phyloP scores from a whole-genome alignment of 1,140 invertebrate genomes.

The Orchesella cincta region DNA sequence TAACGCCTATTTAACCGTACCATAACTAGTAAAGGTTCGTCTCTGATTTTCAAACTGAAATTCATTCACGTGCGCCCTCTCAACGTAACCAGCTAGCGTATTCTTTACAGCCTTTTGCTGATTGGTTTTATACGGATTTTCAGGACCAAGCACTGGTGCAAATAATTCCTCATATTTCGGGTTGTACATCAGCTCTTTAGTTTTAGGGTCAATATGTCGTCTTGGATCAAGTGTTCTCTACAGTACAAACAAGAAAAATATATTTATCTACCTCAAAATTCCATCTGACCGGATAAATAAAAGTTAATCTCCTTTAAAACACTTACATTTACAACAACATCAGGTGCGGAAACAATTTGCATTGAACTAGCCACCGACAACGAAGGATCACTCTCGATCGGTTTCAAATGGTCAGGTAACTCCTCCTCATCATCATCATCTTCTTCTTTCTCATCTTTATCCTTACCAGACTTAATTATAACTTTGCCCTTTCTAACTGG shows the following conservation, averaged over 20 bases:
- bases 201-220: slow-evolving; percentile 70
- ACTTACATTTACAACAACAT: slow-evolving; percentile 72
- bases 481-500: not conserved
- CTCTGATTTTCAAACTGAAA: slow-evolving; percentile 99
- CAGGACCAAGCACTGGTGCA: slow-evolving; percentile 85
- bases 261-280: too few relatives aligned
- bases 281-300: slow-evolving; percentile 59
- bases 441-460: slow-evolving; percentile 56
- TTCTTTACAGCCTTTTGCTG: slow-evolving; percentile 86
- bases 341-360: slow-evolving; percentile 74
- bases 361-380: slow-evolving; percentile 61
- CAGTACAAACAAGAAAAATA: too few relatives aligned
- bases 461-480: slow-evolving; percentile 43
- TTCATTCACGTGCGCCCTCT: slow-evolving; percentile 90
- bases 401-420: slow-evolving; percentile 61
- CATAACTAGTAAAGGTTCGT: slow-evolving; percentile 90
- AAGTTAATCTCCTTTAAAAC: slow-evolving; percentile 28
- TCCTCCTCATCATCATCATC: slow-evolving; percentile 57
- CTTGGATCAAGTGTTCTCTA: slow-evolving; percentile 48
- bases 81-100: slow-evolving; percentile 90
- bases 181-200: slow-evolving; percentile 83
- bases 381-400: slow-evolving; percentile 55
- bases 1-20: slow-evolving; percentile 57
- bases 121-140: slow-evolving; percentile 86
- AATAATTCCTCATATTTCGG: slow-evolving; percentile 95